Percentiles rank a stretch among this genome's conserved stretches.
These are phyloP conservation scores for Belonocnema kinseyi DNA, from an alignment of 1,140 invertebrate genomes.

Conservation along the genomic window DNA sequence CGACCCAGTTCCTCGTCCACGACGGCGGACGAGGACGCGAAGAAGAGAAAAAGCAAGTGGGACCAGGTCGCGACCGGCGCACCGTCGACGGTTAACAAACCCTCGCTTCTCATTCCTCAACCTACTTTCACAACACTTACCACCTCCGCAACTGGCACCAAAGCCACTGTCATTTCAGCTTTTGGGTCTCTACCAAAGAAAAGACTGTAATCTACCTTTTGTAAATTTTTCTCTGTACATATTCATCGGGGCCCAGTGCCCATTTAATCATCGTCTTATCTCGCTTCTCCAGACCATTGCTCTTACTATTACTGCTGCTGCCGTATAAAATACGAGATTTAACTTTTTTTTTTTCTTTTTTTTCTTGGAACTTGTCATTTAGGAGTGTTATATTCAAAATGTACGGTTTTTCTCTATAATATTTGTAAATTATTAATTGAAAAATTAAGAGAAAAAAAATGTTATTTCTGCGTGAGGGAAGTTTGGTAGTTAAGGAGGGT, in stretches of 20 bases:
- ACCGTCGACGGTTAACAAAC: conserved; percentile 73
- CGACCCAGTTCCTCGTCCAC: conserved; percentile 72
- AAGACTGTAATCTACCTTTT: conserved; percentile 74
- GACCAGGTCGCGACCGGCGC: conserved; percentile 85
- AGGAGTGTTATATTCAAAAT: too few species aligned
- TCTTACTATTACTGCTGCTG: too few species aligned
- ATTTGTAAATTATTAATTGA: too few species aligned
- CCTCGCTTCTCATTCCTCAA: conserved; percentile 74
- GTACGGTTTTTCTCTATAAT: too few species aligned
- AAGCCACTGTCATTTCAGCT: conserved; percentile 90
- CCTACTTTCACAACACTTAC: conserved; percentile 82
- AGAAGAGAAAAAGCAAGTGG: conserved; percentile 92
- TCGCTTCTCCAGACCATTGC: too few species aligned
- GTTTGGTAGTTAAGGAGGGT: too few species aligned
- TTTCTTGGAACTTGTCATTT: too few species aligned
- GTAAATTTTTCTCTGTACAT: conserved; percentile 61
- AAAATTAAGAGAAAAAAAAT: too few species aligned
- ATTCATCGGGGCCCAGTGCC: neutral
- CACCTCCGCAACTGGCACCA: conserved; percentile 86
- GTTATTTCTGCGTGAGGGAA: too few species aligned
- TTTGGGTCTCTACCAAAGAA: conserved; percentile 92
- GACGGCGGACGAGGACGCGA: conserved; percentile 80
- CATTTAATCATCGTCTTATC: too few species aligned
- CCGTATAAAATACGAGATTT: too few species aligned
- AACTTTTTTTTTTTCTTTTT: too few species aligned